These are phyloP conservation scores for Tachina fera DNA, from an alignment of 2,888 invertebrate species.

Conservation along the genomic window DNA sequence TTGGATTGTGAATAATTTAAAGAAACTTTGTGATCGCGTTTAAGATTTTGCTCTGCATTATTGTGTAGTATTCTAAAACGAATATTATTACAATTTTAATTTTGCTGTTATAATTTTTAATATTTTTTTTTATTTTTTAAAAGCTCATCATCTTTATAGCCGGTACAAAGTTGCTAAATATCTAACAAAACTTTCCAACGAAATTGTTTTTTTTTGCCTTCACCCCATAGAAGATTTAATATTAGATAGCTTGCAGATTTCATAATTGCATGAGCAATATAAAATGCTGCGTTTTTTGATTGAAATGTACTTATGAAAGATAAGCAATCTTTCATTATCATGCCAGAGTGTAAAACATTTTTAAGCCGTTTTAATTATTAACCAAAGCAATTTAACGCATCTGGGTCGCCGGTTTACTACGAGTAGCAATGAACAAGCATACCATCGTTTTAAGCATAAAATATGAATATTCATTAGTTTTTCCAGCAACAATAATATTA, in stretches of 20 bases:
- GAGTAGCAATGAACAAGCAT: neutral
- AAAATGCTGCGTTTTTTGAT: neutral
- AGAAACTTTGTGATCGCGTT: neutral
- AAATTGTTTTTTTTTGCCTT: neutral
- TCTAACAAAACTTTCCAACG: neutral
- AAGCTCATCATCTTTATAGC: constrained; percentile 8
- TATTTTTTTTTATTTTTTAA: too few relatives aligned
- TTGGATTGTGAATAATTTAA: constrained; percentile 1
- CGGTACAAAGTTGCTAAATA: neutral
- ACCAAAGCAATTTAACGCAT: constrained; percentile 2
- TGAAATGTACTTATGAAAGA: neutral
- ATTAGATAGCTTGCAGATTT: neutral
- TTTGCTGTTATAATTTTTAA: neutral
- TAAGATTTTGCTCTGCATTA: neutral
- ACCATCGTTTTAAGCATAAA: neutral
- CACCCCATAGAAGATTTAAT: neutral
- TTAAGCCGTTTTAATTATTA: constrained; percentile 2
- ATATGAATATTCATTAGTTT: neutral
- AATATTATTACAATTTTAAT: neutral
- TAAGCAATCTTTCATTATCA: neutral
- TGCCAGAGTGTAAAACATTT: neutral
- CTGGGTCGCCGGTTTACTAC: neutral
- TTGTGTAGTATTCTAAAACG: neutral
- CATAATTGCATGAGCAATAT: neutral
- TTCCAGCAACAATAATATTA: too few relatives aligned